Conservation (phyloP, 2,113 vertebrate species). For the Irena cyanogastra region DNA sequence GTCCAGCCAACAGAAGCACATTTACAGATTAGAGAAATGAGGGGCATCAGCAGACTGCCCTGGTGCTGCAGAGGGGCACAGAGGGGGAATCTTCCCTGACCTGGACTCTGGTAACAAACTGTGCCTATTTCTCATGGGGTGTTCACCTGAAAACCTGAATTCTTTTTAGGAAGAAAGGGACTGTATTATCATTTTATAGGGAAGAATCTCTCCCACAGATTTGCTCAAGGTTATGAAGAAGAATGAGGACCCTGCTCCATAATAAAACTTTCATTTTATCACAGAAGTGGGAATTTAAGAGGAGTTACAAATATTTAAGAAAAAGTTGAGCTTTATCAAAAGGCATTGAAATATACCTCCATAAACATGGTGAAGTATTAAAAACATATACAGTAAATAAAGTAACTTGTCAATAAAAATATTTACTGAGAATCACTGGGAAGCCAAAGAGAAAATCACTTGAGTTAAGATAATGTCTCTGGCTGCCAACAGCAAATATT, state of each 20-base stretch:
- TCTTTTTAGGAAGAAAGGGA: not conserved
- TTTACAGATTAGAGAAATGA: not conserved
- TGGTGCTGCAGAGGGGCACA: not conserved
- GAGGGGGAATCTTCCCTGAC: not conserved
- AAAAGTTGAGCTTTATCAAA: not conserved
- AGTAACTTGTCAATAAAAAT: not conserved
- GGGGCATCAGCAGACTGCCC: not conserved
- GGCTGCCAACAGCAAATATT: not conserved
- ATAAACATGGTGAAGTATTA: not conserved
- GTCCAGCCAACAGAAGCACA: not conserved
- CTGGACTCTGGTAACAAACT: not conserved
- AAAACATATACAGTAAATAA: not conserved
- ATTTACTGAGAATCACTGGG: not conserved
- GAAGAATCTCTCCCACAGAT: not conserved
- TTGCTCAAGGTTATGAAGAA: not conserved
- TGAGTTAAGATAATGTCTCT: not conserved
- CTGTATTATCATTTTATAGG: not conserved
- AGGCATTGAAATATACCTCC: not conserved
- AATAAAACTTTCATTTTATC: not conserved
- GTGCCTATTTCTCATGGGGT: not conserved
- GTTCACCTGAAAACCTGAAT: not conserved
- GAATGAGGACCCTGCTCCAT: not conserved
- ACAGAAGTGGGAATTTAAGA: not conserved
- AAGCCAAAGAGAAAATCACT: not conserved
- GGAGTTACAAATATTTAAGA: not conserved